These are phyloP conservation scores for Bellardia pandia DNA, from an alignment of 2,888 invertebrate genomes.

Conservation along the genomic window DNA sequence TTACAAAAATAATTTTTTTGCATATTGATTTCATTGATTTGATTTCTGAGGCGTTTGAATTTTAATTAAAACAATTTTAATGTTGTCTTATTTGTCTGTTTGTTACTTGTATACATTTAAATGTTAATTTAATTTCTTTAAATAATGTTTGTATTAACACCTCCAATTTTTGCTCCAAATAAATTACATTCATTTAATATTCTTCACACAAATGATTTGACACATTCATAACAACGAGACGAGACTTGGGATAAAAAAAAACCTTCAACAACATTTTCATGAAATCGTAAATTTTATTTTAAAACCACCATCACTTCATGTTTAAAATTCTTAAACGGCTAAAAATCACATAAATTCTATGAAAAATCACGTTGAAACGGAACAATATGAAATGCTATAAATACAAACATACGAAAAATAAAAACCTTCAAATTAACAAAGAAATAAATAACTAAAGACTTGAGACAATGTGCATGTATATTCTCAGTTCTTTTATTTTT, in stretches of 20 bases:
- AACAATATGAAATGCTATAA: conserved; percentile 16
- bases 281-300: conserved; percentile 62
- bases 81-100: too few relatives aligned
- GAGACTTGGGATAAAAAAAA: conserved; percentile 8
- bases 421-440: conserved; percentile 46
- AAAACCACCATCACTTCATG: conserved; percentile 44
- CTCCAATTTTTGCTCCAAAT: conserved; percentile 56
- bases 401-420: neutral
- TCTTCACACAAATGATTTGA: conserved; percentile 40
- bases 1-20: neutral
- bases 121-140: conserved; percentile 52
- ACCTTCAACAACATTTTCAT: conserved; percentile 34
- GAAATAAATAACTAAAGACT: neutral
- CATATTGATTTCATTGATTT: neutral
- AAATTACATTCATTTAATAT: conserved; percentile 58
- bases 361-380: conserved; percentile 37
- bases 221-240: conserved; percentile 55
- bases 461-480: neutral
- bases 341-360: conserved; percentile 63
- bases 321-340: conserved; percentile 63
- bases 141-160: conserved; percentile 51
- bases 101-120: neutral
- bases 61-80: neutral
- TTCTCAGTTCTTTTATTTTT: conserved; percentile 28
- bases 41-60: neutral